Evolutionary conservation across 2,113 vertebrate species (phyloP).

Genomic region (Xiphias gladius): DNA sequence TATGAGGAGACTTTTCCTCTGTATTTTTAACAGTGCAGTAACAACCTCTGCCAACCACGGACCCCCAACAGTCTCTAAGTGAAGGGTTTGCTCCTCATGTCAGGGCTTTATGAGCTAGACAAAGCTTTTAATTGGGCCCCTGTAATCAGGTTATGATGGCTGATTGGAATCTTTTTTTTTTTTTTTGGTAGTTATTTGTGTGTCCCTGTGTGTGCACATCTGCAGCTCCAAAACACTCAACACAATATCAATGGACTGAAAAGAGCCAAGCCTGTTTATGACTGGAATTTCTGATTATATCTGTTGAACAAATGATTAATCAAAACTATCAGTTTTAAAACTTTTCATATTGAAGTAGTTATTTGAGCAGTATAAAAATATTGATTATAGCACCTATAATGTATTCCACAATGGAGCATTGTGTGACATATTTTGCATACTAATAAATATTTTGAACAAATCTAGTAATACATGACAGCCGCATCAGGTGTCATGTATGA

Average conservation of each 20-base stretch:
- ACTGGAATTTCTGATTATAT: slow-evolving; percentile 40
- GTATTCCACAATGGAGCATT: neutral
- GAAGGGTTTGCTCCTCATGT: slow-evolving; percentile 55
- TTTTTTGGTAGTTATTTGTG: slow-evolving; percentile 27
- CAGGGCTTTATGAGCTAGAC: slow-evolving; percentile 42
- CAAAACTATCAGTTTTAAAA: neutral
- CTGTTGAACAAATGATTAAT: slow-evolving; percentile 16
- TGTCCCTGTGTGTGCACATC: slow-evolving; percentile 10
- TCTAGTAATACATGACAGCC: neutral
- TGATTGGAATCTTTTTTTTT: slow-evolving; percentile 37
- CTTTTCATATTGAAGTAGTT: no score
- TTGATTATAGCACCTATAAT: neutral
- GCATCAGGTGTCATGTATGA: no score
- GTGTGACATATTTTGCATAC: no score
- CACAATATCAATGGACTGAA: slow-evolving; percentile 22
- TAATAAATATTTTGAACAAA: neutral
- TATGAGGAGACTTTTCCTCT: slow-evolving; percentile 30
- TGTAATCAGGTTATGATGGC: slow-evolving; percentile 60
- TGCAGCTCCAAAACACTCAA: slow-evolving; percentile 32
- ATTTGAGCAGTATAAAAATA: neutral
- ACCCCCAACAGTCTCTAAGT: slow-evolving; percentile 54
- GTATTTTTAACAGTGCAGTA: slow-evolving; percentile 46
- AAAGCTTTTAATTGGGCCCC: slow-evolving; percentile 50
- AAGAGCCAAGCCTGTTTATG: slow-evolving; percentile 25
- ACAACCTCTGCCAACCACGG: slow-evolving; percentile 55